Conservation (phyloP, 2,113 vertebrate species). For the Emydura subglobosa region DNA sequence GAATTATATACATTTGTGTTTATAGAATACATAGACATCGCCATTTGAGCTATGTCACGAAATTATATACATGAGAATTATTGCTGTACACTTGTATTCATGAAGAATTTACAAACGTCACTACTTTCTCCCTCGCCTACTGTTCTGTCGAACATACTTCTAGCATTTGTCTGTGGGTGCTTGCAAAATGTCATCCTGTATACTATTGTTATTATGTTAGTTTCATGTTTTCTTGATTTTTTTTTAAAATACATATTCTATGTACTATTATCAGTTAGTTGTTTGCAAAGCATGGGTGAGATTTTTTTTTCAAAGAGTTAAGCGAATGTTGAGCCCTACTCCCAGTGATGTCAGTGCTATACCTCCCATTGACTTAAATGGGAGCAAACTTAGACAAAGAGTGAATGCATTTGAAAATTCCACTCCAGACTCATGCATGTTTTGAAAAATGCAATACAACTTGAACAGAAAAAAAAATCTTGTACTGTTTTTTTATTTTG, state of each 20-base stretch:
- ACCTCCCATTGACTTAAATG: background rate
- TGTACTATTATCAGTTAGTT: background rate
- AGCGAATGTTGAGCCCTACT: no score
- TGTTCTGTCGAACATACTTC: background rate
- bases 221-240: background rate
- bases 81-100: background rate
- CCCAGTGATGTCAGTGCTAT: background rate
- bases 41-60: background rate
- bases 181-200: background rate
- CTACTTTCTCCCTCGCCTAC: background rate
- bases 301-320: background rate
- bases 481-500: background rate
- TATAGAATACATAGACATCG: background rate
- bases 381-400: background rate
- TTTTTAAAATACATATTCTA: background rate
- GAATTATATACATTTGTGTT: background rate
- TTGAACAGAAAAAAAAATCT: background rate
- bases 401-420: background rate
- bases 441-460: background rate
- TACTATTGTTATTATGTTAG: background rate
- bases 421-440: background rate
- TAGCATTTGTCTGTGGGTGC: rapidly evolving
- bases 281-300: background rate
- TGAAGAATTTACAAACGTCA: no score
- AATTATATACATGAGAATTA: rapidly evolving